These are phyloP conservation scores for Spondyliosoma cantharus DNA, from an alignment of 2,797 vertebrate genomes.

Conservation along the genomic window DNA sequence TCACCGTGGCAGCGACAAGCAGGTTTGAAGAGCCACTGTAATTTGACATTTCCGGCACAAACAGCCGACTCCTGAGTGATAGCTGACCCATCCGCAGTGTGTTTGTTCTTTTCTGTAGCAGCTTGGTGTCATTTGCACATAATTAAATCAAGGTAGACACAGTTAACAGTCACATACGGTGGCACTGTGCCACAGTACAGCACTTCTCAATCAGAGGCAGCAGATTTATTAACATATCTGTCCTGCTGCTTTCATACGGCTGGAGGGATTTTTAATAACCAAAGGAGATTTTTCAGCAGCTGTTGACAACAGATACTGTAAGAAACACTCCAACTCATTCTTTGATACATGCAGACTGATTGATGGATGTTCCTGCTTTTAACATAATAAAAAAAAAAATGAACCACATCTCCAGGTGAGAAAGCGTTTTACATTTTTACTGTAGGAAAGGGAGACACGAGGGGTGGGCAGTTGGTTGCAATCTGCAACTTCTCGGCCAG, in stretches of 20 bases:
- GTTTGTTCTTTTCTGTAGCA: neutral
- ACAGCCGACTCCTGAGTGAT: neutral
- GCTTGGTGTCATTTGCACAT: neutral
- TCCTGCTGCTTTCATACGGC: neutral
- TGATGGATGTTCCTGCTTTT: neutral
- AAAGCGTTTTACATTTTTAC: too few species aligned
- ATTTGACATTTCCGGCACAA: neutral
- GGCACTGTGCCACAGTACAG: neutral
- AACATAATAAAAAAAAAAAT: neutral
- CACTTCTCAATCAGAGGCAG: neutral
- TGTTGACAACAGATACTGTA: neutral
- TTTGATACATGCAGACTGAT: neutral
- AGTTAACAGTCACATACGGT: neutral
- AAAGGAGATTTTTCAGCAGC: neutral
- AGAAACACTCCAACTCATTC: neutral
- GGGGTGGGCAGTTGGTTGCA: too few species aligned
- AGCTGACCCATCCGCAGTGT: neutral
- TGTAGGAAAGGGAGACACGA: too few species aligned
- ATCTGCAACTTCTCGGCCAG: too few species aligned
- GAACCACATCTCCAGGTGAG: neutral
- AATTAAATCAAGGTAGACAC: neutral
- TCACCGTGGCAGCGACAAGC: neutral
- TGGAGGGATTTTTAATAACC: neutral
- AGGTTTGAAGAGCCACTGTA: neutral
- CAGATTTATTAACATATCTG: neutral